Base-by-base conservation (phyloP, 2,113 vertebrate genomes). In the Aspidoscelis tigris region DNA sequence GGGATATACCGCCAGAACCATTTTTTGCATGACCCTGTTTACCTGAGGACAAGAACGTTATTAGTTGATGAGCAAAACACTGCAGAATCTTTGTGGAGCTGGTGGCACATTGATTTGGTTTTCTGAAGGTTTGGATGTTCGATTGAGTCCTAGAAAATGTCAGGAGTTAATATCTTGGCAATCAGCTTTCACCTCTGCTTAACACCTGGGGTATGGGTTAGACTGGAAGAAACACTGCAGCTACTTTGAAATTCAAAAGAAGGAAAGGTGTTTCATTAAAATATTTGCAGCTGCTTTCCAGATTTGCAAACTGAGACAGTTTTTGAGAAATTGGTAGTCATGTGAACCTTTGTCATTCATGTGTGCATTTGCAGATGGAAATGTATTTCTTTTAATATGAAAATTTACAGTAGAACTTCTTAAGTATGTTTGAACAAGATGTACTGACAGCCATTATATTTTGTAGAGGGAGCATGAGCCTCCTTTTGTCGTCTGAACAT, bases 241-340 rank as follows among this genome's bases (percentile, higher is more conserved):
- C 86, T 88, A 86, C 14, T 41, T 77, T 73, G 66, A 89, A 89
- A 80, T 26, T 21, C 84, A 69, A 81, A 64, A 78, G 33, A 68
- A 26, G 7, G 76, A 80, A 82, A 81, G 6, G 4, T 82, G 0
- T 44, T 87, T 85, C 66, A 71, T 81, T 81, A 81, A 81, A 81
- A 73, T 4, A 4, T 72, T 82, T 73, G 55, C 21, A n/a, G 41
- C 69, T 44, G 41, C 58, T 71, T 73, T 16, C 44, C 7, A 72
- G 10, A 3, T 77, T 86, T 84, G 85, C 26, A 68, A 11, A n/a
- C 5, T 11, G 33, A 3, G 5, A 3, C 20, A 8, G 14, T 55
- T 71, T 70, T 68, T 33, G 44, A 80, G 66, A 33, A 76, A 76
- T n/a, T 39, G 11, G 11, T 5, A 24, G 68, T 2, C 20, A 3